phyloP scores from a whole-genome alignment of 2,797 vertebrate genomes.

The Vultur gryphus region DNA sequence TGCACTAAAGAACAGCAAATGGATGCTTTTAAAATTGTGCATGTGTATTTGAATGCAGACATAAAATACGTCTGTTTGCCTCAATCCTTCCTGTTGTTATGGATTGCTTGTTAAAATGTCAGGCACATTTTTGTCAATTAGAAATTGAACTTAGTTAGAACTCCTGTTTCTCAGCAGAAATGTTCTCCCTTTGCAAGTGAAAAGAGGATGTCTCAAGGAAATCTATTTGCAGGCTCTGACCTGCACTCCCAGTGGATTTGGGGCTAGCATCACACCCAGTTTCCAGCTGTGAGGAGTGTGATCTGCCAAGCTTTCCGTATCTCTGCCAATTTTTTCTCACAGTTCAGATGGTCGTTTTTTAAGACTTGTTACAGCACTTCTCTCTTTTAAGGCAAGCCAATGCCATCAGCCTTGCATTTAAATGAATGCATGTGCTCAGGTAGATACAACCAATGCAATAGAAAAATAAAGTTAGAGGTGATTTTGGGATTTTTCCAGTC shows the following conservation, averaged over 20 bases:
- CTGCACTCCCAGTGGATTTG: neutral
- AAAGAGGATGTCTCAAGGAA: neutral
- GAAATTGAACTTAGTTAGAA: no score
- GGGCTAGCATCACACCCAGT: neutral
- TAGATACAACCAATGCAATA: neutral
- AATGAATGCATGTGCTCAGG: neutral
- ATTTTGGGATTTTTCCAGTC: neutral
- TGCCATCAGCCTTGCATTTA: neutral
- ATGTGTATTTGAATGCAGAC: neutral
- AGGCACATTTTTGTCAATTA: neutral
- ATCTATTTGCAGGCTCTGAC: neutral
- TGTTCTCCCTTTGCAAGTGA: neutral
- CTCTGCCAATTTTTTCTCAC: neutral
- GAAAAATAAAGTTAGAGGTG: neutral
- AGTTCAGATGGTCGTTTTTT: neutral
- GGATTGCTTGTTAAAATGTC: neutral
- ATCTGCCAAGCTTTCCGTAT: neutral
- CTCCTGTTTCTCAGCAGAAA: neutral
- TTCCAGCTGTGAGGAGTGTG: neutral
- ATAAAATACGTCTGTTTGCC: neutral
- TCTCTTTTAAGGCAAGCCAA: neutral
- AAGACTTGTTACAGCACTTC: neutral
- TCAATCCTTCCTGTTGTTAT: neutral
- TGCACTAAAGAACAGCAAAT: neutral
- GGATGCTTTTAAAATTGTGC: neutral